Base-by-base conservation (phyloP, 2,797 vertebrate genomes). In the Tadarida brasiliensis region DNA sequence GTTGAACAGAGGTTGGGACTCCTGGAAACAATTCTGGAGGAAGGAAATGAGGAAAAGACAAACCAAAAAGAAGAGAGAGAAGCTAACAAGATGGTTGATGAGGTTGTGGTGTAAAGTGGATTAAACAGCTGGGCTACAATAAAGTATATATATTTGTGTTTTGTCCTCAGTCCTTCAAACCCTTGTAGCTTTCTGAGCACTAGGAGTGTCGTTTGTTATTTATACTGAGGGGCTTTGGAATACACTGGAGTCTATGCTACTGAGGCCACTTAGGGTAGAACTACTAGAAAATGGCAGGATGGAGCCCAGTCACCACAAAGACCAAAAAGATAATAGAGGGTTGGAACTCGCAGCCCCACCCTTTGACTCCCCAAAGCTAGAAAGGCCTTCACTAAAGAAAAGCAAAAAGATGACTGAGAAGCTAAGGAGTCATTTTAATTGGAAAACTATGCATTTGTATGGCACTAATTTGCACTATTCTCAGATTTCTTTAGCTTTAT, bases 351-450 rank as follows among this genome's bases (percentile, higher is more conserved):
- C 11, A 83, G 22, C 4, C 4, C 19, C n/a, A 57, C 10, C 7
- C 11, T 76, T 30, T 61, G 74, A 73, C 9, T 11, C 12, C 11
- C 16, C 22, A 61, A 39, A 86, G 2, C 44, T 87, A 80, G 47
- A 77, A 96, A 92, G 12, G 1, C 49, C 0, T 76, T 96, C 68
- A 84, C 39, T 92, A 94, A 82, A 3, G 17, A 76, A 92, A 92
- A 90, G 12, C 2, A 47, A 84, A 57, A 94, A 30, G 17, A 59
- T 39, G 77, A 35, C 28, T 68, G 11, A 49, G 7, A 81, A 74
- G 70, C 35, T n/a, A 94, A 73, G 20, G 33, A 3, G 4, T 1
- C 22, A 82, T 88, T 95, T 95, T 71, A 88, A 74, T 59, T 88
- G 8, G 47, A 12, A 92, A 92, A 68, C 39, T 44, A 44, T 87